Conservation (phyloP, 2,888 invertebrate species). For the Tenodera sinensis region DNA sequence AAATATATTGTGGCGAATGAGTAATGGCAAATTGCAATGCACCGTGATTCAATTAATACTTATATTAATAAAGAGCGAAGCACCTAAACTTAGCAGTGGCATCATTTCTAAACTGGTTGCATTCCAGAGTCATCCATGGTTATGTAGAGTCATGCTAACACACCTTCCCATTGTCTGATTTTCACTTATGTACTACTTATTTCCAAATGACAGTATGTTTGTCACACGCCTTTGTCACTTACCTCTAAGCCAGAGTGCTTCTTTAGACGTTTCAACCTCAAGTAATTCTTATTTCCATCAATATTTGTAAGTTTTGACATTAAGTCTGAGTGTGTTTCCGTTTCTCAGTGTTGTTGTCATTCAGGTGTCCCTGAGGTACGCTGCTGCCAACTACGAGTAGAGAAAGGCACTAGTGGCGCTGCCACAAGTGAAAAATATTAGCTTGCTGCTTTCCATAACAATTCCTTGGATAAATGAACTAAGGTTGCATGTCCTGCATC, state of each 20-base stretch:
- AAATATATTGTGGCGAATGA: no score
- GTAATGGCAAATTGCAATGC: no score
- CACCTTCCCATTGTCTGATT: not conserved
- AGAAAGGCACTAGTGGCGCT: not conserved
- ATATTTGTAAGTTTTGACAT: not conserved
- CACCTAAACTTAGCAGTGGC: not conserved
- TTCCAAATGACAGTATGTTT: not conserved
- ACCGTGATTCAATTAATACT: no score
- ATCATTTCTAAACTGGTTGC: not conserved
- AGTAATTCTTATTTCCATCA: not conserved
- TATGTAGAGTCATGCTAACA: not conserved
- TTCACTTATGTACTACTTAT: not conserved
- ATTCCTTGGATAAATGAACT: not conserved
- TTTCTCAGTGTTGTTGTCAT: not conserved
- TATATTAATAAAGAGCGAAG: not conserved
- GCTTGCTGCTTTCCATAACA: not conserved
- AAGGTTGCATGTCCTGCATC: not conserved
- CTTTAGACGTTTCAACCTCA: not conserved
- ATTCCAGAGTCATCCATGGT: no score
- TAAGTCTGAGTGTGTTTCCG: not conserved
- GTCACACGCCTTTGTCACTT: not conserved
- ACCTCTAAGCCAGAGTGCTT: not conserved
- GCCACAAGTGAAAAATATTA: not conserved
- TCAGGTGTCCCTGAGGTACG: not conserved
- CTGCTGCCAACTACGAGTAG: not conserved